Conservation (phyloP, 2,888 invertebrate genomes). For the Molanna angustata region DNA sequence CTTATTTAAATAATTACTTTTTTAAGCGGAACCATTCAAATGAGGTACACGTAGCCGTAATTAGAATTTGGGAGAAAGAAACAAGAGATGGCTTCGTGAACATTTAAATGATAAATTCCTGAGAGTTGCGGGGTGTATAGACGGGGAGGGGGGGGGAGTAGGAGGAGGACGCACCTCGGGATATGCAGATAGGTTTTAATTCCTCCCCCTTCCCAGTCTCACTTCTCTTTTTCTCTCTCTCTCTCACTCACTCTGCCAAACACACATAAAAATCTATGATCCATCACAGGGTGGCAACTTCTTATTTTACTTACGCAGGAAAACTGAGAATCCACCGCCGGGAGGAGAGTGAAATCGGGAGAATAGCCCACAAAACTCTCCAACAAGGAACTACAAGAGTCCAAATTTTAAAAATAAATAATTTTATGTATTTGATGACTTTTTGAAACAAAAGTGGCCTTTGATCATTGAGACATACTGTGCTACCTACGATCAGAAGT, state of each 20-base stretch:
- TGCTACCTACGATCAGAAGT: no score
- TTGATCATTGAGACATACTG: no score
- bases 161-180: not conserved
- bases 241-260: constrained; percentile 19
- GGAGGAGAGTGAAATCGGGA: not conserved
- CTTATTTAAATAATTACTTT: constrained; percentile 19
- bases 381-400: no score
- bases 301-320: constrained; percentile 33
- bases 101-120: constrained; percentile 25
- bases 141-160: not conserved
- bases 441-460: no score
- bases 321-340: constrained; percentile 23
- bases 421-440: no score
- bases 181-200: constrained; percentile 33
- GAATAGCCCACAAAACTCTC: no score
- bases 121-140: constrained; percentile 4
- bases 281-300: constrained; percentile 32
- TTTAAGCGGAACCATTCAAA: constrained; percentile 20
- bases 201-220: constrained; percentile 15
- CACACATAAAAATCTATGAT: constrained; percentile 34
- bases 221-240: not conserved
- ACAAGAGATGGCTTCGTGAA: constrained; percentile 13
- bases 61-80: constrained; percentile 24
- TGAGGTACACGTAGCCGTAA: constrained; percentile 18
- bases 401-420: no score